These are phyloP conservation scores for Gymnarchus niloticus DNA, from an alignment of 2,113 vertebrate genomes.

Conservation along the genomic window DNA sequence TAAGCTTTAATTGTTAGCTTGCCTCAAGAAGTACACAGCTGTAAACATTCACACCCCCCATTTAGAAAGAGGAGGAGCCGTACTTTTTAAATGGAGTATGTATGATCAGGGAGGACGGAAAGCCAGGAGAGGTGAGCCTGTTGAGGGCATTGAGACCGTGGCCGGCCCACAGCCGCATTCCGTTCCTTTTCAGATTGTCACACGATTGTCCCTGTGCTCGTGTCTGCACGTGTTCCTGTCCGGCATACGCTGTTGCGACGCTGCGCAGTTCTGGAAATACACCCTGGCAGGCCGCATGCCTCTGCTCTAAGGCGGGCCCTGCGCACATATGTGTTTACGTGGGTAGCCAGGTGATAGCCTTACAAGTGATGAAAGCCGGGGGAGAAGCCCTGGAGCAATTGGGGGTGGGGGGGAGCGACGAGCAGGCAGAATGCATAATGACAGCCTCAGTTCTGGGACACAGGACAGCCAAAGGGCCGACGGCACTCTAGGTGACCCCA, in stretches of 20 bases:
- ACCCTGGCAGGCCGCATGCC: not conserved
- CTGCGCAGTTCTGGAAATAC: not conserved
- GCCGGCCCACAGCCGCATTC: not conserved
- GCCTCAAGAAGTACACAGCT: not conserved
- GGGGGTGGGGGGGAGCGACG: not conserved
- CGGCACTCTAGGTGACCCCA: not conserved
- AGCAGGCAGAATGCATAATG: not conserved
- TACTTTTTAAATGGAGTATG: not conserved
- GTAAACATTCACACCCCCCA: no score
- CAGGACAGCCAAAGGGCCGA: not conserved
- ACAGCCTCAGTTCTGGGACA: not conserved
- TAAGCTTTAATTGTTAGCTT: not conserved
- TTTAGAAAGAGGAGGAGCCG: not conserved
- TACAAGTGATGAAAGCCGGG: not conserved
- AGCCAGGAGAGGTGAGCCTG: not conserved
- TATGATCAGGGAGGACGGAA: not conserved
- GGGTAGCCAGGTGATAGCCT: not conserved
- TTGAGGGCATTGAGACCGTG: not conserved
- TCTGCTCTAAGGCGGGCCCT: no score
- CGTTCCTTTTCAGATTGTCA: not conserved
- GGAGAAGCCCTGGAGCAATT: not conserved
- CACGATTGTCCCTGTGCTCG: not conserved
- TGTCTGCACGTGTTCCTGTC: not conserved
- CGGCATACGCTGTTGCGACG: not conserved
- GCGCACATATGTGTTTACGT: not conserved